Conservation (phyloP, 2,888 invertebrate species). For the Napeogenes inachia region DNA sequence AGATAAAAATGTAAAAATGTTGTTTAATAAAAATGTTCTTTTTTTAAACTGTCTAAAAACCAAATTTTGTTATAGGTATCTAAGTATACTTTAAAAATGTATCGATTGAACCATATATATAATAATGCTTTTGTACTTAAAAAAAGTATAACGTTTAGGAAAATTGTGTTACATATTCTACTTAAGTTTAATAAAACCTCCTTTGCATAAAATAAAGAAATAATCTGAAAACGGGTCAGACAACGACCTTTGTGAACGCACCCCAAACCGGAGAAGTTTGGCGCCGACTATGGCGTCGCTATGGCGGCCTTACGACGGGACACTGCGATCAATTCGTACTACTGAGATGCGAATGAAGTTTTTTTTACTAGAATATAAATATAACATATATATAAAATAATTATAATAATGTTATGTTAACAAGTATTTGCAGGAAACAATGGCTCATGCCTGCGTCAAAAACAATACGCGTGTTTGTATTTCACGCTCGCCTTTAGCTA, state of each 20-base stretch:
- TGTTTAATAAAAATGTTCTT: no score
- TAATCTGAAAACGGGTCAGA: slow-evolving; percentile 48
- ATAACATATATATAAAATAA: slow-evolving; percentile 11
- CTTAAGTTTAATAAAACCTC: slow-evolving; percentile 7
- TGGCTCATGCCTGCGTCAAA: slow-evolving; percentile 28
- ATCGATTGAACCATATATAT: no score
- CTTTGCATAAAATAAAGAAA: slow-evolving; percentile 9
- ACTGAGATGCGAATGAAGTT: background rate
- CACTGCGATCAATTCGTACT: slow-evolving; percentile 39
- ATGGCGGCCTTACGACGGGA: slow-evolving; percentile 52
- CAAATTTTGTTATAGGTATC: no score
- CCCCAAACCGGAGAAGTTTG: slow-evolving; percentile 51
- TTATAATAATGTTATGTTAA: slow-evolving; percentile 22
- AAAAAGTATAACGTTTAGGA: no score
- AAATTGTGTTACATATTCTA: no score
- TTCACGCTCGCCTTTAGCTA: slow-evolving; percentile 28
- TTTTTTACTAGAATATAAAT: background rate
- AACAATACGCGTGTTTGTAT: slow-evolving; percentile 34
- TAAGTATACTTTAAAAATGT: no score
- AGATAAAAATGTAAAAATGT: no score
- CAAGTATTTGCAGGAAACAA: slow-evolving; percentile 31
- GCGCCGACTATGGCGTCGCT: slow-evolving; percentile 65
- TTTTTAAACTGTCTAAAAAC: no score
- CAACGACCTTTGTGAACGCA: slow-evolving; percentile 48
- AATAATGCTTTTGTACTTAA: no score